A percentile compares a stretch with the other conserved stretches of the same genome.
Evolutionary conservation across 2,797 vertebrate genomes (phyloP).

Genomic region (Rhinophrynus dorsalis): DNA sequence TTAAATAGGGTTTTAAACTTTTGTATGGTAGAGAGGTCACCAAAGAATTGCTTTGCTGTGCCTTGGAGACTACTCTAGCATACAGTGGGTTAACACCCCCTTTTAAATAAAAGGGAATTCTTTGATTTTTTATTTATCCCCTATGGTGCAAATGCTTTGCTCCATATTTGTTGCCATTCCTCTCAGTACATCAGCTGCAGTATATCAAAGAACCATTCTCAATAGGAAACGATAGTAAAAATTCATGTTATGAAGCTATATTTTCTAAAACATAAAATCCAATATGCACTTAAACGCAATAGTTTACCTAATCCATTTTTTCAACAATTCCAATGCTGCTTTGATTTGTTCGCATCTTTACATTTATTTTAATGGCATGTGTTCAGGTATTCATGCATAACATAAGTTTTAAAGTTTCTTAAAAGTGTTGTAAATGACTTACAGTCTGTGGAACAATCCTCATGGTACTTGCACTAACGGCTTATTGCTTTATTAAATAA

Average conservation of each 20-base stretch:
- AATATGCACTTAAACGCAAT: constrained; percentile 59
- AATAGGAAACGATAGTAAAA: constrained; percentile 54
- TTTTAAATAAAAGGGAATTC: too few relatives aligned
- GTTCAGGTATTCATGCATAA: neutral
- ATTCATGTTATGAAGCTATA: constrained; percentile 57
- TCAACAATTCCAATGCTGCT: constrained; percentile 45
- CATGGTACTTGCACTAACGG: constrained; percentile 13
- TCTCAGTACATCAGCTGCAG: constrained; percentile 63
- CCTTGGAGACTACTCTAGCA: too few relatives aligned
- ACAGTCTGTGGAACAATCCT: constrained; percentile 13
- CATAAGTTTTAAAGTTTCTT: constrained; percentile 31
- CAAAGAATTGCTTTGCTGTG: too few relatives aligned
- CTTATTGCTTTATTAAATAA: constrained; percentile 51
- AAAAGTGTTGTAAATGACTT: constrained; percentile 9
- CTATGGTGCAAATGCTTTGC: too few relatives aligned
- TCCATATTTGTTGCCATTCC: too few relatives aligned
- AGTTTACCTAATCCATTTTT: constrained; percentile 60
- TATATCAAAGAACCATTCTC: constrained; percentile 59
- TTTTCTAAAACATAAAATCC: constrained; percentile 56
- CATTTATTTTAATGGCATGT: constrained; percentile 36
- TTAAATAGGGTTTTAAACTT: too few relatives aligned
- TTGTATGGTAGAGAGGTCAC: too few relatives aligned
- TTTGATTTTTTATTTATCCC: too few relatives aligned
- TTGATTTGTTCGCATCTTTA: constrained; percentile 41
- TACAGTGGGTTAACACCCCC: too few relatives aligned